phyloP scores from a whole-genome alignment of 2,797 vertebrate genomes.

The Anguilla obscura region DNA sequence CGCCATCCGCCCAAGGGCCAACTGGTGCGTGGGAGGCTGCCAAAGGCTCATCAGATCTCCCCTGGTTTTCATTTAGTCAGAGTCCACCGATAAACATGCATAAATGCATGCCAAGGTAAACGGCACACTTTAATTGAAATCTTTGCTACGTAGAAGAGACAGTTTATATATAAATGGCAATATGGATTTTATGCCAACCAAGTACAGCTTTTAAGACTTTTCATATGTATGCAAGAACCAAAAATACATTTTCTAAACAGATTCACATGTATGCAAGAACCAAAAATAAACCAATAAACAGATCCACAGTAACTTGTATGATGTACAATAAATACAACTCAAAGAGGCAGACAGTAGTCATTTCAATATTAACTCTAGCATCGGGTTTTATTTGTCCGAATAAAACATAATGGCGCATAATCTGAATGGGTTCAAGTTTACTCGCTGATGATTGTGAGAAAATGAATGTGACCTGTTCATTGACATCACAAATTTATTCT shows the following conservation, averaged over 20 bases:
- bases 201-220: neutral
- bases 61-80: constrained; percentile 12
- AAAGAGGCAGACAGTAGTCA: neutral
- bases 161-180: neutral
- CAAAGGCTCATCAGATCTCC: constrained; percentile 57
- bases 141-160: neutral
- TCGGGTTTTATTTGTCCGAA: neutral
- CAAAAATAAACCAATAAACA: neutral
- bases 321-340: neutral
- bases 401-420: neutral
- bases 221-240: neutral
- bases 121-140: neutral
- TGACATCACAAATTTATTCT: neutral
- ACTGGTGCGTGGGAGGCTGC: constrained; percentile 76
- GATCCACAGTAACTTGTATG: neutral
- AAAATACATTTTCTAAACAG: too few species aligned
- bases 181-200: neutral
- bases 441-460: neutral
- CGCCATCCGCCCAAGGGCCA: constrained; percentile 78
- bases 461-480: neutral
- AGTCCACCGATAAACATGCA: constrained; percentile 6
- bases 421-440: neutral
- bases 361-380: neutral
- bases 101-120: constrained; percentile 9
- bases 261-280: neutral